Base-by-base conservation (phyloP, 2,888 invertebrate species). In the Liopterus haemorrhoidalis region DNA sequence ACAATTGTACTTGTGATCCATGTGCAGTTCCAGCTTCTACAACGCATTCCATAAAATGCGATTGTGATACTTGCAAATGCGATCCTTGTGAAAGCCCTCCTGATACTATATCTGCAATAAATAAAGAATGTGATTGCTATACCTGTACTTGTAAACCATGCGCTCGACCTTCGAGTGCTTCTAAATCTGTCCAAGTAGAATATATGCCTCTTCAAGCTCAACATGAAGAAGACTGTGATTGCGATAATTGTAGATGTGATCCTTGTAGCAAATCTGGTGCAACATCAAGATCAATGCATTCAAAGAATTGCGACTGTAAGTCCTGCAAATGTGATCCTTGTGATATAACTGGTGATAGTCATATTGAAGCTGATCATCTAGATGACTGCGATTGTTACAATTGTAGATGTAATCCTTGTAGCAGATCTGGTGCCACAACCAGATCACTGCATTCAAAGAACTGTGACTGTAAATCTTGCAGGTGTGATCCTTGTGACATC, bases 311-410 rank as follows among this genome's bases (percentile, higher is more conserved):
- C 20, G 40, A 30, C 12, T 48, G 48, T 11, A 24, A 32, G 18
- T 43, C 35, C 18, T 48, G 48, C 15, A 16, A 16, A 31, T 46
- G 46, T 12, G 27, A 16, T 15, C 47, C 47, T 12, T 36, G 35
- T 12, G n/a, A n/a, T n/a, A n/a, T n/a, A n/a, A n/a, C n/a, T n/a
- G n/a, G n/a, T n/a, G n/a, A 33, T n/a, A 8, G 9, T 5, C 32
- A 12, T 19, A 25, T 9, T 14, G 18, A 24, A 24, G 16, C 25
- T 2, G 12, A 37, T n/a, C 51, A 51, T 28, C 25, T 38, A 5
- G 21, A 37, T n/a, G 38, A 41, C n/a, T 51, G 51, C 16, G 49
- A 48, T 30, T 51, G 51, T 16, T 11, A 46, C 12, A 47, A 46
- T 32, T 51, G 51, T 41, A 22, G 49, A 15, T 48, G 48, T 22